Evolutionary conservation across 92 coral and sea anemone genomes (phyloP), one percentile per base, ranked within the genome.

Genomic region (Epizoanthus illoricatus): DNA sequence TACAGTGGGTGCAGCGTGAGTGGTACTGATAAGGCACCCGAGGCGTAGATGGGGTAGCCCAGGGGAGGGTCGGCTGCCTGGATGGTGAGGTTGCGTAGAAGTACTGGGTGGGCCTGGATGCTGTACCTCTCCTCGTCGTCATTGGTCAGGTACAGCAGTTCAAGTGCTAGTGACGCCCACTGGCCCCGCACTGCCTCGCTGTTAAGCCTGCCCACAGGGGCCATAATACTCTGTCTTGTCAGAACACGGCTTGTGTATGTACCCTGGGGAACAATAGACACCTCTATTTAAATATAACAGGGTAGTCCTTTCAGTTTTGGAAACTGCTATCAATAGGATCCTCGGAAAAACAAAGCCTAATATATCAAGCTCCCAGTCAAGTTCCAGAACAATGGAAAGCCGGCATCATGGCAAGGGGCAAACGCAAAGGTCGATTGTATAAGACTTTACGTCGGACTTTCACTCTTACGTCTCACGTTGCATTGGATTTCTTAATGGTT

Each of bases 71-170:
- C 99, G 0, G 99, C 99, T 24, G 94, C 97, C 81, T 97, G 99
- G 61, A 94, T 92, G n/a, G 97, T 91, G 60, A 97, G 97, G 85
- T 97, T 97, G 76, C 99, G 84, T 71, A 97, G 90, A 24, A 97
- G 88, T 28, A 91, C 91, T 11, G 99, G 99, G 71, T 97, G 99
- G 19, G 99, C 99, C 81, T 97, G 99, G 71, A 97, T 97, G 56
- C 99, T 97, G 87, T 97, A 97, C 45, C 99, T 86, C 83, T 97
- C 99, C 83, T 97, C 99, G 66, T 97, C 98, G 70, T 97, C 99
- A 80, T 97, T 97, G n/a, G 98, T 97, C 24, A 97, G 74, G 86
- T 91, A 97, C 49, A 97, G 90, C 61, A 97, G 85, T 61, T 97
- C 99, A 4, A 97, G 85, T 21, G 97, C 98, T 24, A 97, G 92